Percentiles rank a stretch among this genome's conserved stretches.
Conservation (phyloP, 2,797 vertebrate species). For the Sebastes kiyomatsui region DNA sequence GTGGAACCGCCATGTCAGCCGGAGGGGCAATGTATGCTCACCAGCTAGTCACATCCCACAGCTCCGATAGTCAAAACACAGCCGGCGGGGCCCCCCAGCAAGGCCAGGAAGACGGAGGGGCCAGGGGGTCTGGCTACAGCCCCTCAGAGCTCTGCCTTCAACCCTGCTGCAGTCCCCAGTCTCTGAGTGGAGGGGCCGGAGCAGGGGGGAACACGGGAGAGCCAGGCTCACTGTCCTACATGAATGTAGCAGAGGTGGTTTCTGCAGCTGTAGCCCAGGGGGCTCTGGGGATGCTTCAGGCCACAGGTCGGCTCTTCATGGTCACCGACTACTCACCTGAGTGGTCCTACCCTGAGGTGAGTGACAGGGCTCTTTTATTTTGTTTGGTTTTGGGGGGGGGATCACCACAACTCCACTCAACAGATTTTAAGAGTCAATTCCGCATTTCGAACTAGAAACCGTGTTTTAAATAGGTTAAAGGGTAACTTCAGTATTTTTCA, state of each 20-base stretch:
- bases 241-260: conserved; percentile 97
- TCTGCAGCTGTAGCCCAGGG: conserved; percentile 93
- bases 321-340: conserved; percentile 99
- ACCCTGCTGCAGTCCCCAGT: conserved; percentile 95
- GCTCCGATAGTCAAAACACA: conserved; percentile 75
- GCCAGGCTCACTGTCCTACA: conserved; percentile 91
- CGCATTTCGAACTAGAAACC: neutral
- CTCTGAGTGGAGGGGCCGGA: conserved; percentile 77
- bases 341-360: conserved; percentile 99
- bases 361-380: conserved; percentile 31
- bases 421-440: neutral
- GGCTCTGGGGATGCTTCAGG: conserved; percentile 95
- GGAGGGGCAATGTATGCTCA: conserved; percentile 91
- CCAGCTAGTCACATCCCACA: conserved; percentile 88
- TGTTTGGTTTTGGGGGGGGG: neutral
- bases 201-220: conserved; percentile 86
- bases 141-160: conserved; percentile 95
- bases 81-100: conserved; percentile 85
- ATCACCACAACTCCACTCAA: neutral
- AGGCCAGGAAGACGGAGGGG: conserved; percentile 91
- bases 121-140: conserved; percentile 86
- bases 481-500: neutral
- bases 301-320: conserved; percentile 96
- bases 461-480: neutral
- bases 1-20: conserved; percentile 84